These are phyloP conservation scores for Neosilurus mollespiculum DNA, from an alignment of 2,797 vertebrate species.

Conservation along the genomic window DNA sequence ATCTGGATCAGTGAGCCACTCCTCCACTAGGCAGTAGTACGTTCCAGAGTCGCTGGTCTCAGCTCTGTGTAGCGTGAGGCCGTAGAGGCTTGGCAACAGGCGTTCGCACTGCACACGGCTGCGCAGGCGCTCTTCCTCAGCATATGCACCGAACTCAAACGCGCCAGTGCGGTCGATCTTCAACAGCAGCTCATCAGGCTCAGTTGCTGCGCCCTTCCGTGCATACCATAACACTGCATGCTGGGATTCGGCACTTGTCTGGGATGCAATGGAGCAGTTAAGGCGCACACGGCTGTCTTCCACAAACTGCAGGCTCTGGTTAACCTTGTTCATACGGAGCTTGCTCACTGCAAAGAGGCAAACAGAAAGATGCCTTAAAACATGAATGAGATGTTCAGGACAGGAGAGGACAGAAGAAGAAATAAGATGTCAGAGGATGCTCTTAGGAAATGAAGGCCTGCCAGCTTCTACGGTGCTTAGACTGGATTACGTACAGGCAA, in stretches of 20 bases:
- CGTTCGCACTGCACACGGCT: constrained; percentile 87
- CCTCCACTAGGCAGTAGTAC: constrained; percentile 96
- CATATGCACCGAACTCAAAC: constrained; percentile 88
- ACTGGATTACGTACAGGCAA: constrained; percentile 72
- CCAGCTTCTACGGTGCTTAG: constrained; percentile 56
- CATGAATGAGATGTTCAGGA: constrained; percentile 11
- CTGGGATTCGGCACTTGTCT: constrained; percentile 88
- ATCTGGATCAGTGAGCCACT: constrained; percentile 94
- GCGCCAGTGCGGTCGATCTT: constrained; percentile 85
- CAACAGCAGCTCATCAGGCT: constrained; percentile 90
- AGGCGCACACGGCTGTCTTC: constrained; percentile 89
- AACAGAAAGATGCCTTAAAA: constrained; percentile 45
- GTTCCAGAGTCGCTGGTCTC: constrained; percentile 89
- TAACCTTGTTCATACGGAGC: constrained; percentile 87
- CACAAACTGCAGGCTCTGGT: constrained; percentile 84
- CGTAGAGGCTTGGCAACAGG: constrained; percentile 71
- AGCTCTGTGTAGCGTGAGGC: constrained; percentile 85
- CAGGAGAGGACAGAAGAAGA: constrained; percentile 44
- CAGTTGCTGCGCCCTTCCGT: constrained; percentile 78
- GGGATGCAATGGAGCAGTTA: constrained; percentile 87
- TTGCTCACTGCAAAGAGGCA: constrained; percentile 79
- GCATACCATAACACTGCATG: constrained; percentile 92
- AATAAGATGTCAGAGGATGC: constrained; percentile 67
- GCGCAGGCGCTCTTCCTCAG: constrained; percentile 86
- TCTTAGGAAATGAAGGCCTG: constrained; percentile 44